Base-by-base conservation (phyloP, 1,140 invertebrate genomes). In the Tetramorium alpestre region DNA sequence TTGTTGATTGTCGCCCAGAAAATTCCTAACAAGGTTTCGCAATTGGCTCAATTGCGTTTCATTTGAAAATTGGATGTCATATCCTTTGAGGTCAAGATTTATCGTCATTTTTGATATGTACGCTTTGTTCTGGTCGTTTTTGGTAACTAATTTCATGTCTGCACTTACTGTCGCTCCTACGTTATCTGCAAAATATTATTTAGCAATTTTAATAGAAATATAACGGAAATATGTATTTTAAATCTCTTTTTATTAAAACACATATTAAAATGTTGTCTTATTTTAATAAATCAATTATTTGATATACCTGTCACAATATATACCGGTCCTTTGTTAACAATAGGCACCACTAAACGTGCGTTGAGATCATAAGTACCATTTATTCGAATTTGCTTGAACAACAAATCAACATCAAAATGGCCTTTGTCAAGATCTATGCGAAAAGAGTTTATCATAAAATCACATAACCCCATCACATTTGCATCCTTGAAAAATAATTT, bases 301-400 rank as follows among this genome's bases (percentile, higher is more conserved):
- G n/a, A 73, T 16, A 22, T 84, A 84, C 51, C 54, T 28, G 93
- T 60, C 1, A 6, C n/a, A 0, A 93, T 38, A 0, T 87, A 76
- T 38, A 95, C 92, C 0, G 93, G 91, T 85, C 94, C 94, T 1
- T 22, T 90, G 33, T 88, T 92, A 13, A n/a, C 62, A 18, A 95
- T 87, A 0, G 94, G 93, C 0, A 95, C 93, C 3, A 97, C 81
- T 69, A 97, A 94, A 65, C 95, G 95, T 3, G 96, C 95, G 85
- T 96, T 95, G 7, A 97, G 90, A 77, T 96, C 95, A 89, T 97
- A 97, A 54, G 96, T 93, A 0, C 96, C 96, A 3, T 96, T 93
- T 44, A 97, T 91, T 65, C 94, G 93, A 13, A 97, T 87, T 22
- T 93, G 90, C 0, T 96, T 95, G 60, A 97, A 95, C 0, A 88